Evolutionary conservation across 1,140 invertebrate species (phyloP).

Genomic region (Nasonia longicornis): DNA sequence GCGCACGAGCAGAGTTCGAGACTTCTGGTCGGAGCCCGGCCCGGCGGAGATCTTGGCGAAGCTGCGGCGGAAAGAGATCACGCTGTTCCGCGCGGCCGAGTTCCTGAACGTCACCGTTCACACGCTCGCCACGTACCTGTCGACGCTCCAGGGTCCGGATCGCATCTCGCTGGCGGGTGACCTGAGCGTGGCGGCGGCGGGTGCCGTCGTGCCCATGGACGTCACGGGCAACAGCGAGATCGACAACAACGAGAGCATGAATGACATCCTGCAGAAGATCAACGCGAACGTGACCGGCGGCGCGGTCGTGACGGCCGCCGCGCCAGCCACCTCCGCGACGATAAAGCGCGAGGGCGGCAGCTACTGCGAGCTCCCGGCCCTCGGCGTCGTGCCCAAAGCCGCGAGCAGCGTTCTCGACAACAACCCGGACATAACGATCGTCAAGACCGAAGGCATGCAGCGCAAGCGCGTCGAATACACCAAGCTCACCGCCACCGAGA

Average conservation of each 20-base stretch:
- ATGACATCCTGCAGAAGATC: conserved; percentile 65
- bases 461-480: conserved; percentile 64
- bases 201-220: conserved; percentile 47
- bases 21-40: conserved; percentile 82
- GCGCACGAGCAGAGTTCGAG: conserved; percentile 72
- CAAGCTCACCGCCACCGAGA: conserved; percentile 65
- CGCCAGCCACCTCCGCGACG: conserved; percentile 54
- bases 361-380: conserved; percentile 61
- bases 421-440: conserved; percentile 75
- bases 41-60: conserved; percentile 79
- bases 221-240: conserved; percentile 58
- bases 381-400: conserved; percentile 59
- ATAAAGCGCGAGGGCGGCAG: conserved; percentile 67
- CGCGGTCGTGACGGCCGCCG: conserved; percentile 52
- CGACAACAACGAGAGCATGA: conserved; percentile 57
- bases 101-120: conserved; percentile 80
- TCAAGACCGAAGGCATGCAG: conserved; percentile 71
- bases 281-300: conserved; percentile 54
- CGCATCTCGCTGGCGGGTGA: conserved; percentile 66
- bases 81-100: conserved; percentile 78
- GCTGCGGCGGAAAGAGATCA: conserved; percentile 78
- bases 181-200: conserved; percentile 55
- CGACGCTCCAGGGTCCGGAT: conserved; percentile 72
- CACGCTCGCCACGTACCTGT: conserved; percentile 78
- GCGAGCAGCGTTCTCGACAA: conserved; percentile 71